phyloP scores from a whole-genome alignment of 2,888 invertebrate genomes.

The Tetragnatha montana region DNA sequence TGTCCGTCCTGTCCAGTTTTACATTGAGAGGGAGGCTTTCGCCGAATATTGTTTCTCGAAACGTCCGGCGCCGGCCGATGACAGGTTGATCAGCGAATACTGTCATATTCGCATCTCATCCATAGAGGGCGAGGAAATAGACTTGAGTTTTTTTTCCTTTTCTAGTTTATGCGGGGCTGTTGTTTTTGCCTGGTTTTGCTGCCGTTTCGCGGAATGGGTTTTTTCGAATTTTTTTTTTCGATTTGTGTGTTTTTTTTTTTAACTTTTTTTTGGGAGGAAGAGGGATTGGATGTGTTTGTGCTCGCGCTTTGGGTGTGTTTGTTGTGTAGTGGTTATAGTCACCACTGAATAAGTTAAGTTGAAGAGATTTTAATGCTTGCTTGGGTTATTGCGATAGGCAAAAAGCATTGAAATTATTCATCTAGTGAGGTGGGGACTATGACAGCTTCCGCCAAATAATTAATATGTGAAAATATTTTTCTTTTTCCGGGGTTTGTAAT shows the following conservation, averaged over 20 bases:
- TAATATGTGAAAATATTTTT: not conserved
- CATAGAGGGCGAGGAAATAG: conserved; percentile 22
- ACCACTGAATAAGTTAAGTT: no score
- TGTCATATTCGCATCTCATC: conserved; percentile 51
- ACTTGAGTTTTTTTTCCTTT: conserved; percentile 7
- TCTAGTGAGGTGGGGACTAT: no score
- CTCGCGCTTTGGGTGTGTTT: no score
- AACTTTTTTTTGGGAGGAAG: not conserved
- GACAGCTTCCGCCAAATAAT: no score
- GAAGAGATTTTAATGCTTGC: no score
- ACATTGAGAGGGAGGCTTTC: conserved; percentile 45
- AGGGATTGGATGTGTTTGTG: not conserved
- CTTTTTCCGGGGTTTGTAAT: not conserved
- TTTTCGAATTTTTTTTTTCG: conserved; percentile 49
- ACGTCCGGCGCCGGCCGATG: conserved; percentile 39
- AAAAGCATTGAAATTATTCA: no score
- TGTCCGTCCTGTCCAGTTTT: conserved; percentile 65
- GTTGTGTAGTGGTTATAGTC: no score
- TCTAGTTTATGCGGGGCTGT: not conserved
- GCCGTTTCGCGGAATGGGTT: conserved; percentile 31
- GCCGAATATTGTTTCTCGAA: conserved; percentile 51
- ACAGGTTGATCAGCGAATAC: conserved; percentile 55
- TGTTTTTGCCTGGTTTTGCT: conserved; percentile 31
- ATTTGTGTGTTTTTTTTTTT: conserved; percentile 32
- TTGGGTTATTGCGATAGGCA: no score